Evolutionary conservation across 2,113 vertebrate species (phyloP), one percentile per base, ranked within the genome.

Genomic region (Sylvietta virens): DNA sequence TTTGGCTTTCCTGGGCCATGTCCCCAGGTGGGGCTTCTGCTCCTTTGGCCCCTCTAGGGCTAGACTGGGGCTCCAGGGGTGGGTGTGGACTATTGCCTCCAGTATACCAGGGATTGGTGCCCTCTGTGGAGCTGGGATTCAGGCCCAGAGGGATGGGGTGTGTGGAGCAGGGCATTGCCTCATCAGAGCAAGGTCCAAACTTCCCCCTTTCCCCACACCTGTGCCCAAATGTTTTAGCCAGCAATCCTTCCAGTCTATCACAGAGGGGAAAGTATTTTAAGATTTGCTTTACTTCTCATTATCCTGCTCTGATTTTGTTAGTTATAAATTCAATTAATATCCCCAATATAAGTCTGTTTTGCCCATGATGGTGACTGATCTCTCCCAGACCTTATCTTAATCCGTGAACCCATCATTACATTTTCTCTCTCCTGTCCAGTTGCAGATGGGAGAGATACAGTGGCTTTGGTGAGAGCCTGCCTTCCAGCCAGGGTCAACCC

Each of bases 281-380:
- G 31, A 50, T 57, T 56, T 64, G 22, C 10, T 56, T 72, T 50
- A 12, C 7, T 60, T 74, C 6, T 66, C 19, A 44, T 73, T 81
- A 39, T 45, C 10, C 21, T 42, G 21, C 7, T 73, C 15, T 66
- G 28, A 45, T 73, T 73, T 73, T 81, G 6, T 58, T 73, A 30
- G 5, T 12, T 21, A 28, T 53, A 53, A 51, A 66, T 51, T 66
- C 0, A 0, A 15, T 74, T 51, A 39, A 30, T 40, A 74, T 18
- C 20, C 15, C 13, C 3, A 66, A 1, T 14, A 45, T 11, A 15
- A 57, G 15, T 14, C 27, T 37, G 15, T 45, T 74, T 39, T 39
- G 15, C 23, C 9, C 0, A 0, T 45, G 51, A 21, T 0, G 20
- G n/a, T 53, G 23, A 26, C n/a, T n/a, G 23, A 45, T 39, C 7